Conservation (phyloP, 1,140 invertebrate genomes). For the Penaeus chinensis region DNA sequence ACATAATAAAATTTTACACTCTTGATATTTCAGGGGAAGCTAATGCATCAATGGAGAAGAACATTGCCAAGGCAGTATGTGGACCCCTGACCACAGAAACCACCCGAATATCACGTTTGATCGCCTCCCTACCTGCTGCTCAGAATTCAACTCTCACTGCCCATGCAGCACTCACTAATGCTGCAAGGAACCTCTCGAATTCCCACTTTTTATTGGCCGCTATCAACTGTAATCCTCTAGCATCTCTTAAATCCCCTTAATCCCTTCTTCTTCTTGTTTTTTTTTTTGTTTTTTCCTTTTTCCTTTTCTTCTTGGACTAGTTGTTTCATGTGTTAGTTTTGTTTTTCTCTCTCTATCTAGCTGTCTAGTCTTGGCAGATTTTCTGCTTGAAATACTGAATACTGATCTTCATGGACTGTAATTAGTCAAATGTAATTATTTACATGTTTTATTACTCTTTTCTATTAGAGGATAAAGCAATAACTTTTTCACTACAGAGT, state of each 20-base stretch:
- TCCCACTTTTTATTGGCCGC: slow-evolving; percentile 14
- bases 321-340: too few species aligned
- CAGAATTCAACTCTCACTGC: slow-evolving; percentile 38
- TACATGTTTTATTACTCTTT: too few species aligned
- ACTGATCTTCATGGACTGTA: too few species aligned
- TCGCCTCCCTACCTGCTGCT: slow-evolving; percentile 20
- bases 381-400: too few species aligned
- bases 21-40: slow-evolving; percentile 29
- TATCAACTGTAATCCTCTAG: slow-evolving; percentile 38
- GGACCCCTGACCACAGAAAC: slow-evolving; percentile 25
- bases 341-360: too few species aligned
- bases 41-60: slow-evolving; percentile 40
- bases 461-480: too few species aligned
- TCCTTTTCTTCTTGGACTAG: background rate
- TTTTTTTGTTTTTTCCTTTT: background rate
- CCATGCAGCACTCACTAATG: slow-evolving; percentile 20
- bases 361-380: too few species aligned
- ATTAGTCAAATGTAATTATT: too few species aligned
- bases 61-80: slow-evolving; percentile 29
- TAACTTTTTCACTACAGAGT: too few species aligned
- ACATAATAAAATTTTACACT: too few species aligned
- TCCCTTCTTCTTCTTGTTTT: background rate
- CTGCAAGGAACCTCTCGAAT: slow-evolving; percentile 35
- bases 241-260: slow-evolving; percentile 22
- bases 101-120: slow-evolving; percentile 23